These are phyloP conservation scores for Ophioderma brevispina DNA, from an alignment of 35 echinoderm and acorn worm genomes.

Conservation along the genomic window DNA sequence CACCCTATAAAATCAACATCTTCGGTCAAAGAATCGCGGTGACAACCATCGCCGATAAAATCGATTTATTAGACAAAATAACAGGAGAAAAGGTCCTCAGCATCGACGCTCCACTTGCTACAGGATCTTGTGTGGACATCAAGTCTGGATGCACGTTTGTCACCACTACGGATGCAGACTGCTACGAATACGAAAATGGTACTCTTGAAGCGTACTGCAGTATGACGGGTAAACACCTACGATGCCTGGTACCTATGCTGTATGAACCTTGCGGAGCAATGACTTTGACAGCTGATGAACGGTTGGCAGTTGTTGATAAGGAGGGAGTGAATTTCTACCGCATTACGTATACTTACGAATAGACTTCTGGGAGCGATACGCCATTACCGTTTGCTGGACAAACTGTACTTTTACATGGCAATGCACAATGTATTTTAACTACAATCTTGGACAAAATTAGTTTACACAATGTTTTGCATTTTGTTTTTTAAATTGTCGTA, in stretches of 20 bases:
- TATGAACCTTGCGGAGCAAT: neutral
- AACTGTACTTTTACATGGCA: no score
- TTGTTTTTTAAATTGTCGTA: no score
- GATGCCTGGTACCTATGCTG: neutral
- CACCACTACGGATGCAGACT: neutral
- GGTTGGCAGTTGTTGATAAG: neutral
- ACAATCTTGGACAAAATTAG: no score
- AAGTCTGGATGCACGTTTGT: slow-evolving; percentile 1
- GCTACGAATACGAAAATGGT: neutral
- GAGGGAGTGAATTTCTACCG: neutral
- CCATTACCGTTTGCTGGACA: no score
- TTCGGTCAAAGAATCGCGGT: neutral
- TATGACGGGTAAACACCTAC: neutral
- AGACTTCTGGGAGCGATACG: no score
- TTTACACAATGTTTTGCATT: no score
- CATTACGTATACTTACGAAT: neutral
- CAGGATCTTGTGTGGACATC: neutral
- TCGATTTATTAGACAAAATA: neutral
- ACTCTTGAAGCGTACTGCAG: neutral
- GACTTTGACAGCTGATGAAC: neutral
- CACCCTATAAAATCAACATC: neutral
- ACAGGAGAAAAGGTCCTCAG: neutral
- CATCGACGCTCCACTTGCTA: neutral
- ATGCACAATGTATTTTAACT: no score
- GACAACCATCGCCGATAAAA: neutral